These are phyloP conservation scores for Vireo griseus DNA, from an alignment of 2,797 vertebrate genomes.

Conservation along the genomic window DNA sequence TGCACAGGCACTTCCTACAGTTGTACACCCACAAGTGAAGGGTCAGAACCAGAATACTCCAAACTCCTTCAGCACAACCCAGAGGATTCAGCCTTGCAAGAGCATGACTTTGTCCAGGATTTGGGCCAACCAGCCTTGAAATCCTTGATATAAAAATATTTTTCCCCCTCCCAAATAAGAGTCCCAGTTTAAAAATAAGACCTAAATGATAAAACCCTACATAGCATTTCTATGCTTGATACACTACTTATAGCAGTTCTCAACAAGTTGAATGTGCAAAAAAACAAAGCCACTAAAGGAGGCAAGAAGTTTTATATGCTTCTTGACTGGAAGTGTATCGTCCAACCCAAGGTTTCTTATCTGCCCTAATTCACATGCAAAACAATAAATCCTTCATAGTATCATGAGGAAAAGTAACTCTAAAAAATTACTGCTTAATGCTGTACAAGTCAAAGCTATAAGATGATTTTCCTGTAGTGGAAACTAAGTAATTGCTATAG, in stretches of 20 bases:
- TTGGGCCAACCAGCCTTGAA: background rate
- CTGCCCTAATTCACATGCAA: background rate
- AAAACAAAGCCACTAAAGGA: background rate
- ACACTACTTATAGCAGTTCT: background rate
- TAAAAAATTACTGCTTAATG: background rate
- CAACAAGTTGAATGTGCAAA: background rate
- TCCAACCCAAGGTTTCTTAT: background rate
- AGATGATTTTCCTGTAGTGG: background rate
- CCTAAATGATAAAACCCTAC: background rate
- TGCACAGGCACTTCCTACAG: background rate
- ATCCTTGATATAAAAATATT: background rate
- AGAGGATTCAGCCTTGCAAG: background rate
- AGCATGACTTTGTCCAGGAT: background rate
- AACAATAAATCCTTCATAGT: background rate
- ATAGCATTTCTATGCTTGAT: background rate
- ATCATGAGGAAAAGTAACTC: background rate
- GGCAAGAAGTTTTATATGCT: background rate
- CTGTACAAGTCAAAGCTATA: background rate
- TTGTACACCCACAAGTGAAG: background rate
- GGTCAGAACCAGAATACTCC: background rate
- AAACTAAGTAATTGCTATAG: background rate
- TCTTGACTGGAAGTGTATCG: background rate
- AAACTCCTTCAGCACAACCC: background rate
- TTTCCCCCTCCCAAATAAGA: background rate
- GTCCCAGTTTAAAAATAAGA: background rate